Evolutionary conservation across 2,113 vertebrate species (phyloP), one percentile per base, ranked within the genome.

Genomic region (Embiotoca jacksoni): DNA sequence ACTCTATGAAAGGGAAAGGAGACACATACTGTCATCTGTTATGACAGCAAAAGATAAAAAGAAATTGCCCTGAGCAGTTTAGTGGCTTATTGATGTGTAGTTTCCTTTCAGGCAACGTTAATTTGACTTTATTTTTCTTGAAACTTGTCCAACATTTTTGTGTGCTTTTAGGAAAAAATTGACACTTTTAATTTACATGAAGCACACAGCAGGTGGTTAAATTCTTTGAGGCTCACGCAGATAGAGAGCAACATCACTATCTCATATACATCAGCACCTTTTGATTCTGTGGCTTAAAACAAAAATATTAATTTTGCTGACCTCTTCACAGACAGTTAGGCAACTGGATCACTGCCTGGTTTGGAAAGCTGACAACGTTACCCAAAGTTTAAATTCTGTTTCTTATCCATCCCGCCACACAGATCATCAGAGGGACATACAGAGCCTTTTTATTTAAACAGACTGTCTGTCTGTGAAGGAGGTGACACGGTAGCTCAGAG

Each of bases 341-440:
- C n/a, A 71, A 8, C 13, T 74, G 63, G 35, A 82, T 68, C 35
- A 2, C 41, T 74, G 64, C 60, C 65, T 53, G 73, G n/a, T 64
- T 64, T 37, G n/a, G 65, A 82, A 80, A 73, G 3, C 37, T 33
- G 56, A 36, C 72, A 60, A 41, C 30, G 15, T 58, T 35, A 10
- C 39, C 14, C 10, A 32, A 69, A 15, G 66, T 5, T 7, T 50
- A 59, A 67, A 70, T 71, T 57, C 57, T 31, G 13, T 47, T 32
- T 82, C 15, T n/a, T 44, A 39, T 58, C 39, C 36, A 49, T 7
- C 10, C 58, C n/a, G 41, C 10, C 41, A 23, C 52, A 46, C 16
- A 54, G 57, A 69, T 60, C 61, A 15, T 58, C 66, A 55, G 30
- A 75, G 44, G 33, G 3, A 55, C n/a, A 44, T 63, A 62, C 50